These are phyloP conservation scores for Diadophis punctatus DNA, from an alignment of 2,113 vertebrate species.

Conservation along the genomic window DNA sequence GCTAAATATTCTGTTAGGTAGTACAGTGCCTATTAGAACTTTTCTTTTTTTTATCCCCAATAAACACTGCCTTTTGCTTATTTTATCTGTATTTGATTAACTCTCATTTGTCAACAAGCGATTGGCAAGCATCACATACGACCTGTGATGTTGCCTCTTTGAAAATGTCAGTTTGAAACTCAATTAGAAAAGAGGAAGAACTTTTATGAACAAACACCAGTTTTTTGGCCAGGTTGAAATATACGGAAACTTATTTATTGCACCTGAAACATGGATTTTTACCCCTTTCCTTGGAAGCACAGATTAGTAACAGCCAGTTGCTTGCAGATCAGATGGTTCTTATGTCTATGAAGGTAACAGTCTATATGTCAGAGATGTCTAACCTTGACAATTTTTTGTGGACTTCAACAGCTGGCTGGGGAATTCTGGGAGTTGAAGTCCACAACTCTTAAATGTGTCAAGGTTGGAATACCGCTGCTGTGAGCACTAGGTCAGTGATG, in stretches of 20 bases:
- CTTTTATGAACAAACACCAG: background rate
- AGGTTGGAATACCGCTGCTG: too few species aligned
- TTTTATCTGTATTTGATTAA: background rate
- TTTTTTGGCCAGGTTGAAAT: background rate
- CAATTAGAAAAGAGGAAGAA: background rate
- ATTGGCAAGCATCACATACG: background rate
- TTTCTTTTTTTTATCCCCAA: background rate
- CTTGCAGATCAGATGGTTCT: background rate
- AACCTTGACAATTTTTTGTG: too few species aligned
- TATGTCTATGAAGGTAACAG: background rate
- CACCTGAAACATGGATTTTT: background rate
- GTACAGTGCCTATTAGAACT: background rate
- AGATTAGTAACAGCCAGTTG: background rate
- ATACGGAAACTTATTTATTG: background rate
- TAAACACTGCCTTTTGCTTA: background rate
- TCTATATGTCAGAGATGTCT: too few species aligned
- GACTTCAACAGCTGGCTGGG: too few species aligned
- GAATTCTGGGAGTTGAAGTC: too few species aligned
- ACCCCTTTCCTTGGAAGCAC: background rate
- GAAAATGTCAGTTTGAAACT: background rate
- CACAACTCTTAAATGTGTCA: too few species aligned
- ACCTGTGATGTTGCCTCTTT: background rate
- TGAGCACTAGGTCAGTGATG: background rate
- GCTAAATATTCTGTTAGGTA: background rate
- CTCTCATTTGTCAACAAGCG: background rate